These are phyloP conservation scores for Lethenteron camtschaticum DNA, from an alignment of 2,113 vertebrate genomes.

Conservation along the genomic window DNA sequence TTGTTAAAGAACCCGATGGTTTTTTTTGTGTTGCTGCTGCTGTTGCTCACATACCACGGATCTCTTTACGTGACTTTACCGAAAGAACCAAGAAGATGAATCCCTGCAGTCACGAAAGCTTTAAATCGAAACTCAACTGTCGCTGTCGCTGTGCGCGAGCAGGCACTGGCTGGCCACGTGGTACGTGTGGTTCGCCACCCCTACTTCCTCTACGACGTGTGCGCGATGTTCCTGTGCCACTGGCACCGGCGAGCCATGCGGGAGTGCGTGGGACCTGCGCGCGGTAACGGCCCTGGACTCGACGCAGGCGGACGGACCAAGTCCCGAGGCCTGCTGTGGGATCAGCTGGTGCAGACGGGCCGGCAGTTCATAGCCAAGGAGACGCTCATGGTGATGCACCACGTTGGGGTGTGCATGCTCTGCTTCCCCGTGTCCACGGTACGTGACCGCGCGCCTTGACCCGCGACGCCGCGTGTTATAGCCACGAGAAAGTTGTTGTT, in stretches of 20 bases:
- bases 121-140: too few relatives aligned
- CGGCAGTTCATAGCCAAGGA: constrained; percentile 51
- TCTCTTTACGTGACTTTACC: too few relatives aligned
- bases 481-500: too few relatives aligned
- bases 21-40: too few relatives aligned
- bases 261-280: constrained; percentile 28
- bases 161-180: constrained; percentile 74
- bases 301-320: too few relatives aligned
- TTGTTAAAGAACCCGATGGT: too few relatives aligned
- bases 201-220: constrained; percentile 83
- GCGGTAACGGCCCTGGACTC: not conserved
- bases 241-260: constrained; percentile 49
- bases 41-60: too few relatives aligned
- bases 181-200: constrained; percentile 61
- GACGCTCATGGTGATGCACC: constrained; percentile 67
- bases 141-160: not conserved
- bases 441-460: not conserved
- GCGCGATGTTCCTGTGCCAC: constrained; percentile 83
- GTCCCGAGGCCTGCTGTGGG: too few relatives aligned
- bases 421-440: constrained; percentile 30
- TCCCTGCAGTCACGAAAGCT: too few relatives aligned
- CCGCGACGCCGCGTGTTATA: too few relatives aligned
- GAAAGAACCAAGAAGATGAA: too few relatives aligned
- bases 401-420: constrained; percentile 53
- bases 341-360: constrained; percentile 7